Percentiles rank a stretch among this genome's conserved stretches.
These are phyloP conservation scores for Antigone vipio DNA, from an alignment of 2,113 vertebrate species.

Conservation along the genomic window DNA sequence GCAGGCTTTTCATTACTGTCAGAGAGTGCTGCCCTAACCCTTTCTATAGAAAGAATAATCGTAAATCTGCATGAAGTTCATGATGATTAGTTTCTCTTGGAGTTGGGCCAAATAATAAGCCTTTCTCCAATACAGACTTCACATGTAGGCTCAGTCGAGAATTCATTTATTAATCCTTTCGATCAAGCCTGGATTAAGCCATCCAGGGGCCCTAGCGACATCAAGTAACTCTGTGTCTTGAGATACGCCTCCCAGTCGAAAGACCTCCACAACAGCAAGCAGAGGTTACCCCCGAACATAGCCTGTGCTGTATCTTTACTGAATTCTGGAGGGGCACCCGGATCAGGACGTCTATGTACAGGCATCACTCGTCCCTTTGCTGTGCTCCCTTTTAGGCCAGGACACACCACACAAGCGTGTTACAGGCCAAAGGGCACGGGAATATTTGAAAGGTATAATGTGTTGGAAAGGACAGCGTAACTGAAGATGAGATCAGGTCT, in stretches of 20 bases:
- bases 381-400: not conserved
- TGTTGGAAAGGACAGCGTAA: not conserved
- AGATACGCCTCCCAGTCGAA: not conserved
- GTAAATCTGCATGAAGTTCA: conserved; percentile 78
- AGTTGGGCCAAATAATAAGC: conserved; percentile 69
- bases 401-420: accelerated
- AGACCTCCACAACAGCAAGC: not conserved
- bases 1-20: conserved; percentile 31
- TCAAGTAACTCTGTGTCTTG: not conserved
- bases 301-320: not conserved
- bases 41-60: conserved; percentile 59
- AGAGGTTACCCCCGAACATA: not conserved
- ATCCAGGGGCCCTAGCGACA: conserved; percentile 6
- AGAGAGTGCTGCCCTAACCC: conserved; percentile 45
- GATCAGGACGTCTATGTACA: not conserved
- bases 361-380: not conserved
- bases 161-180: conserved; percentile 77
- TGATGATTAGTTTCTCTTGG: conserved; percentile 78
- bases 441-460: not conserved
- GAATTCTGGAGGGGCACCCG: not conserved
- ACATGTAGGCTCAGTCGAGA: conserved; percentile 71
- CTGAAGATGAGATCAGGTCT: not conserved
- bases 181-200: conserved; percentile 65
- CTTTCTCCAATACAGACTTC: conserved; percentile 71
- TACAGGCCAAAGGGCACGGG: not conserved